A percentile compares a stretch with the other conserved stretches of the same genome.
phyloP scores from a whole-genome alignment of 92 coral and sea anemone species.

The Ricordea florida region DNA sequence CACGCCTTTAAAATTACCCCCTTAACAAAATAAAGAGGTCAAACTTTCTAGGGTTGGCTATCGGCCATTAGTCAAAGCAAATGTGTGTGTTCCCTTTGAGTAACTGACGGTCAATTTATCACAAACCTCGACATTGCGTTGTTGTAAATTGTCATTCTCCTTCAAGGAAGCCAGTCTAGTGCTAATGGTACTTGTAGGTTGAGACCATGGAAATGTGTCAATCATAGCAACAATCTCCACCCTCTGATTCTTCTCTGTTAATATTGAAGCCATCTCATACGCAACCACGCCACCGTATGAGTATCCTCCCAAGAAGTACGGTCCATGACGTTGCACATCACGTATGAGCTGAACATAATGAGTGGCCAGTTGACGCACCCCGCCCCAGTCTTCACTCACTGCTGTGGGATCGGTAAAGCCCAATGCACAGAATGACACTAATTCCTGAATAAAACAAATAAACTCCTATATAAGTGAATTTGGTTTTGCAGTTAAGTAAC shows the following conservation, averaged over 20 bases:
- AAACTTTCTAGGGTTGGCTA: no score
- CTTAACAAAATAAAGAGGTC: no score
- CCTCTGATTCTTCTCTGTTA: slow-evolving; percentile 59
- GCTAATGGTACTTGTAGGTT: slow-evolving; percentile 62
- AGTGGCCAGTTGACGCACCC: slow-evolving; percentile 52
- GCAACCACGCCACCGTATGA: slow-evolving; percentile 70
- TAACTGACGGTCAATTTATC: no score
- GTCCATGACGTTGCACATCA: slow-evolving; percentile 50
- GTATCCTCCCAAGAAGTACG: slow-evolving; percentile 65
- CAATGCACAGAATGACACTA: slow-evolving; percentile 55
- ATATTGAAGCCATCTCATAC: slow-evolving; percentile 76
- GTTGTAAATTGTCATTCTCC: no score
- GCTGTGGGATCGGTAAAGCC: slow-evolving; percentile 51
- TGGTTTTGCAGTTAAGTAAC: no score
- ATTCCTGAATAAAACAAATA: slow-evolving; percentile 4
- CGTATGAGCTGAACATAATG: slow-evolving; percentile 48
- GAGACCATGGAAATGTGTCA: slow-evolving; percentile 84
- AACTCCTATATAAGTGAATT: no score
- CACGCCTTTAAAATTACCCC: no score
- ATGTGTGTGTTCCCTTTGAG: no score
- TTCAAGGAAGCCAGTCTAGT: no score
- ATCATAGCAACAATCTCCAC: slow-evolving; percentile 78
- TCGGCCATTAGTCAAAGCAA: no score
- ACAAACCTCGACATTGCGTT: no score
- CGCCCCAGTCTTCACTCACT: slow-evolving; percentile 43